Percentiles rank a stretch among this genome's conserved stretches.
phyloP scores from a whole-genome alignment of 1,140 invertebrate genomes.

The Brachionus koreanus region DNA sequence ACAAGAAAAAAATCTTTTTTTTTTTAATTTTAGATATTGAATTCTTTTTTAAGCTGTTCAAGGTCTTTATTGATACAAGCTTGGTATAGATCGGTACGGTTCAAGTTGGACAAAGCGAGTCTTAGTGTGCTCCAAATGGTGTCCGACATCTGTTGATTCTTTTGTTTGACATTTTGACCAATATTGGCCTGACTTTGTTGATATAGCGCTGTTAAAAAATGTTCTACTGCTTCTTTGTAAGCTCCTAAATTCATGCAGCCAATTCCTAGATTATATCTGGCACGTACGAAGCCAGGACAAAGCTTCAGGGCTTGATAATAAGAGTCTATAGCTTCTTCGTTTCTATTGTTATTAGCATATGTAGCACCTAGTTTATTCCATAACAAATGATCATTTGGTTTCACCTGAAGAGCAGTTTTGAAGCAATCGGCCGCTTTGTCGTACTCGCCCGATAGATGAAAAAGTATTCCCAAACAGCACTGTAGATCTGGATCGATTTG shows the following conservation, averaged over 20 bases:
- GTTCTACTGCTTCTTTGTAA: conserved; percentile 88
- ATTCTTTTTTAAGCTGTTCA: conserved; percentile 57
- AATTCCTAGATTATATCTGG: conserved; percentile 94
- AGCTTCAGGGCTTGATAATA: conserved; percentile 85
- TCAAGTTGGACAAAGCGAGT: conserved; percentile 80
- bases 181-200: conserved; percentile 68
- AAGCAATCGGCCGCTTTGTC: conserved; percentile 96
- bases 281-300: conserved; percentile 89
- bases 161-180: conserved; percentile 64
- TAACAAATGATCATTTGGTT: conserved; percentile 78
- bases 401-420: conserved; percentile 75
- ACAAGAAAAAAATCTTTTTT: conserved; percentile 52
- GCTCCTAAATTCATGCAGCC: conserved; percentile 92
- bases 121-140: conserved; percentile 90
- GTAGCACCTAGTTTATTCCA: conserved; percentile 98
- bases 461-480: conserved; percentile 87
- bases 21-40: conserved; percentile 64
- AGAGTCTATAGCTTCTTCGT: conserved; percentile 90
- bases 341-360: conserved; percentile 85
- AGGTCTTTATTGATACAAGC: conserved; percentile 68
- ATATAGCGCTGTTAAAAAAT: conserved; percentile 85
- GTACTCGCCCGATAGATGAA: conserved; percentile 87
- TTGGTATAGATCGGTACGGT: conserved; percentile 72
- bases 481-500: conserved; percentile 38
- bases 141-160: conserved; percentile 69